Conservation (phyloP, 2,797 vertebrate species). For the Gila robusta region DNA sequence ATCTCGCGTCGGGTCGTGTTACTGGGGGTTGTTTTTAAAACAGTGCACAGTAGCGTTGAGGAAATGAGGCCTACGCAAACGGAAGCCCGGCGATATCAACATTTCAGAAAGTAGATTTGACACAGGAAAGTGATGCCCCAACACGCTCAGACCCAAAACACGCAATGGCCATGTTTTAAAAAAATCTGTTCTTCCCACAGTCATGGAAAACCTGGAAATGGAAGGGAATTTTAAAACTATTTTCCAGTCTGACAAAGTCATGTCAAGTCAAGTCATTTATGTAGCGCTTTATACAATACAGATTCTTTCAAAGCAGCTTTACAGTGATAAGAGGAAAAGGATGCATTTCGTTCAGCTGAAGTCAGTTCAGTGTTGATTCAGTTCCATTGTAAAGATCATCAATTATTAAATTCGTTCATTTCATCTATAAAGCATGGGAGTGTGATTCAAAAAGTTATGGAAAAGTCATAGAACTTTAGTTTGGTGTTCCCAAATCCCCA, state of each 20-base stretch:
- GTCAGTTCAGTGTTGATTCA: too few relatives aligned
- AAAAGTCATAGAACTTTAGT: too few relatives aligned
- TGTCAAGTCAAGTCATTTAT: neutral
- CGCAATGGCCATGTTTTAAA: constrained; percentile 20
- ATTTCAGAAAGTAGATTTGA: constrained; percentile 22
- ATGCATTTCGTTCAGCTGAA: too few relatives aligned
- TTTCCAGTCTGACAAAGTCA: neutral
- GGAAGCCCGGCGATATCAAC: constrained; percentile 13
- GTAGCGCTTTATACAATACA: neutral
- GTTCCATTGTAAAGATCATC: too few relatives aligned
- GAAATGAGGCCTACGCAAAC: constrained; percentile 18
- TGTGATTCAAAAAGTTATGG: neutral
- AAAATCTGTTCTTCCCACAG: neutral
- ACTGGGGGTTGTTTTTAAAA: constrained; percentile 71
- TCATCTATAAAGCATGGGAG: neutral
- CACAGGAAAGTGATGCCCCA: constrained; percentile 7
- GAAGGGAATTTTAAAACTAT: neutral
- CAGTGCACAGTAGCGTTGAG: constrained; percentile 14
- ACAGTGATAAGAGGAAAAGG: neutral
- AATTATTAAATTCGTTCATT: neutral
- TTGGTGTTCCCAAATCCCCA: neutral
- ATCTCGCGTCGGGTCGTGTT: constrained; percentile 68
- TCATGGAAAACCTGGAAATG: neutral
- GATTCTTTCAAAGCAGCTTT: neutral
- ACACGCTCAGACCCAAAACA: constrained; percentile 13